A percentile compares a stretch with the other conserved stretches of the same genome.
Evolutionary conservation across 1,140 invertebrate genomes (phyloP).

Genomic region (Nixonia krombeini): DNA sequence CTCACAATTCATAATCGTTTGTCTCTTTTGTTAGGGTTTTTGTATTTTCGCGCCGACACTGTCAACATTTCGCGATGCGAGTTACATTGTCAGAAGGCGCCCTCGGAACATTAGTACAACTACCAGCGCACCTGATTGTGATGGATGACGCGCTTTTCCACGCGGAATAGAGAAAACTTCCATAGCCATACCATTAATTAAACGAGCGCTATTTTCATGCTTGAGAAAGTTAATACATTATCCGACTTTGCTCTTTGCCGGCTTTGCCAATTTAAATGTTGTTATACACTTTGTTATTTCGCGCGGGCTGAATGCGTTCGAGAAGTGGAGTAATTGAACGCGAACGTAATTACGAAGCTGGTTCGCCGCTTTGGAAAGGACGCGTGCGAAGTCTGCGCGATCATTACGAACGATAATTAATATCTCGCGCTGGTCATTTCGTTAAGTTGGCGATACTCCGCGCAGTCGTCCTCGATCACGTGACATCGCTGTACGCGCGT

Average conservation of each 20-base stretch:
- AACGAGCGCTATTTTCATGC: slow-evolving; percentile 49
- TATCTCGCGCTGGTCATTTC: no score
- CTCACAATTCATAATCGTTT: no score
- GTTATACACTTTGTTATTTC: slow-evolving; percentile 8
- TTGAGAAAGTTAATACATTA: slow-evolving; percentile 49
- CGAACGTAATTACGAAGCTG: background rate
- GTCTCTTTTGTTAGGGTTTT: no score
- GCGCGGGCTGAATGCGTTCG: background rate
- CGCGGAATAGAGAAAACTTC: slow-evolving; percentile 45
- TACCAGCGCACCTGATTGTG: slow-evolving; percentile 47
- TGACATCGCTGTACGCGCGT: no score
- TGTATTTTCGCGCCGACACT: no score
- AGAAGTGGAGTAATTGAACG: background rate
- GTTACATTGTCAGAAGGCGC: slow-evolving; percentile 13
- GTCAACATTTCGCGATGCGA: slow-evolving; percentile 19
- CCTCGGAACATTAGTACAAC: slow-evolving; percentile 41
- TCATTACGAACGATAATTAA: no score
- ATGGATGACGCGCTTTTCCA: slow-evolving; percentile 45
- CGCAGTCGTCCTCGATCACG: background rate
- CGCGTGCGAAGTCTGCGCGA: no score
- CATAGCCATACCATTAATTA: slow-evolving; percentile 44
- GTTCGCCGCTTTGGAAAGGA: background rate
- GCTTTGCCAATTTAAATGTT: slow-evolving; percentile 44
- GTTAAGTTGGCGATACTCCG: background rate
- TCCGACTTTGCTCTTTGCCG: slow-evolving; percentile 39